These are phyloP conservation scores for Meleagris gallopavo DNA, from an alignment of 2,113 vertebrate species.

Conservation along the genomic window DNA sequence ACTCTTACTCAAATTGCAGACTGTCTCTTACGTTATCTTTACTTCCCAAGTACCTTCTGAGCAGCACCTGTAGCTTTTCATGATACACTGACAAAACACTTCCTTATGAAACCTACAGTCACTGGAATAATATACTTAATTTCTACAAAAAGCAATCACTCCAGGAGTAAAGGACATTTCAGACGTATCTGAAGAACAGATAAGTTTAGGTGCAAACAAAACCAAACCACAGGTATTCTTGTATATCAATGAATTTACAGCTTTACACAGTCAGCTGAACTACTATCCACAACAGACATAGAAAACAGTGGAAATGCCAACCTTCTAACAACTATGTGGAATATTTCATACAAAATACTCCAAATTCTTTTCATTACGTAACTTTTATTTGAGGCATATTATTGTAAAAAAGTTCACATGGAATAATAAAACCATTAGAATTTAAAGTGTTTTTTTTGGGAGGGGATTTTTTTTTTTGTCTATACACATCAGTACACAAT, in stretches of 20 bases:
- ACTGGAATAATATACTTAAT: not conserved
- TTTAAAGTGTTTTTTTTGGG: not conserved
- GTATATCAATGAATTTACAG: not conserved
- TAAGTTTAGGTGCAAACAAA: not conserved
- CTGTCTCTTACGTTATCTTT: not conserved
- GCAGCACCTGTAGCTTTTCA: not conserved
- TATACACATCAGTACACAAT: conserved; percentile 81
- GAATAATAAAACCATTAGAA: conserved; percentile 77
- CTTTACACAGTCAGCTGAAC: not conserved
- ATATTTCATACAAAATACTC: conserved; percentile 70
- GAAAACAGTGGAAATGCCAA: not conserved
- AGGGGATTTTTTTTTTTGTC: conserved; percentile 56
- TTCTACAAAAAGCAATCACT: not conserved
- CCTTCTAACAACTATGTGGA: not conserved
- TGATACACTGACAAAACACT: not conserved
- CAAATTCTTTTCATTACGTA: conserved; percentile 75
- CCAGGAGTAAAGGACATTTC: not conserved
- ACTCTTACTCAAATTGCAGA: not conserved
- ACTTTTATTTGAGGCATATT: conserved; percentile 86
- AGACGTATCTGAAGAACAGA: not conserved
- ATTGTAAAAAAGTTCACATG: conserved; percentile 83
- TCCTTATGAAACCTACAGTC: not conserved
- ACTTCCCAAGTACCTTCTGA: not conserved
- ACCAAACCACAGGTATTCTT: no score
- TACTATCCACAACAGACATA: not conserved